Evolutionary conservation across 2,797 vertebrate species (phyloP), one percentile per base, ranked within the genome.

Genomic region (Onychomys torridus): DNA sequence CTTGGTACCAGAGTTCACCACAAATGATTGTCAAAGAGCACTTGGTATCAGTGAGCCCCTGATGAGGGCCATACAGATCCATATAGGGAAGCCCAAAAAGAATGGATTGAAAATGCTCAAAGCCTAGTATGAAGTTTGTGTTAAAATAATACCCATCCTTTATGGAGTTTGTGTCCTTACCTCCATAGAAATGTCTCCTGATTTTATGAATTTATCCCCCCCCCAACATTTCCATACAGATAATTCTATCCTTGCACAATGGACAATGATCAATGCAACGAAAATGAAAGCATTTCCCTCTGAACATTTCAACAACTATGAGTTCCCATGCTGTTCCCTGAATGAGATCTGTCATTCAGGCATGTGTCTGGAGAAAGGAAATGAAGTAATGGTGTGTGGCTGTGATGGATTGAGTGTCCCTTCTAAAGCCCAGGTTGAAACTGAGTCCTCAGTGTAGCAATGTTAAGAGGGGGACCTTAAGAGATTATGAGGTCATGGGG

Each of bases 381-480:
- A 83, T 57, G 13, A 94, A 93, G 63, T 65, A 49, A 14, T 37
- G 11, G 7, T 81, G 3, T 25, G 40, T 32, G 49, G 27, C 23
- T 73, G 6, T 52, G 21, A 91, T n/a, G 19, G 57, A 34, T 9
- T 32, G 23, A 55, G 16, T 82, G 76, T 73, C 27, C 34, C 12
- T 52, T 76, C 57, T 25, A 75, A 87, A 87, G 40, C n/a, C 34
- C 11, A 79, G n/a, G 27, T 87, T 81, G 89, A 86, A 91, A 95
- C 14, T n/a, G 37, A 52, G 55, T 81, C 10, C n/a, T 67, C 55
- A 55, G 9, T 43, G 43, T n/a, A 87, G 78, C 29, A 63, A 37
- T 73, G 11, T 55, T 55, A 75, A 79, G 14, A 29, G 63, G 10
- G 25, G 5, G 6, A 23, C 17, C 27, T n/a, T 65, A n/a, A 25